A percentile compares a stretch with the other conserved stretches of the same genome.
Evolutionary conservation across 1,140 invertebrate species (phyloP).

Genomic region (Diorhabda carinulata): DNA sequence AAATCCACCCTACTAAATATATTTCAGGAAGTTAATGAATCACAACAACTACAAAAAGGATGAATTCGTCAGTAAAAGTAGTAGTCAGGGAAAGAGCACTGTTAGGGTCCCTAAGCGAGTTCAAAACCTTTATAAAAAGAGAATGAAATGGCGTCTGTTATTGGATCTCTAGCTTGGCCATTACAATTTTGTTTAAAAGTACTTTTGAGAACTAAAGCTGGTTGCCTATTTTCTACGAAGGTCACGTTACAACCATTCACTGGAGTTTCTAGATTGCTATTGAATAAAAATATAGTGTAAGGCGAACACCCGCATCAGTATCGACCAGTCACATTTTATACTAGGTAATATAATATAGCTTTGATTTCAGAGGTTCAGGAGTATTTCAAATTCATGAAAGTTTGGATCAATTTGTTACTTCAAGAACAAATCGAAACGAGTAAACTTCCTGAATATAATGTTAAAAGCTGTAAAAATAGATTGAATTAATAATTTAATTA

Average conservation of each 20-base stretch:
- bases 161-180: conserved; percentile 9
- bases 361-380: too few relatives aligned
- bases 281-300: neutral
- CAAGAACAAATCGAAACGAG: too few relatives aligned
- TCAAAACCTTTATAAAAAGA: conserved; percentile 12
- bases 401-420: too few relatives aligned
- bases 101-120: conserved; percentile 6
- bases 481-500: too few relatives aligned
- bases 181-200: conserved; percentile 14
- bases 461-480: too few relatives aligned
- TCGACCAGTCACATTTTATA: neutral
- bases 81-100: conserved; percentile 1
- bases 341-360: too few relatives aligned
- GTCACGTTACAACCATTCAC: neutral
- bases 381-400: too few relatives aligned
- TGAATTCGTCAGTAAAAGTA: conserved; percentile 10
- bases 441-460: too few relatives aligned
- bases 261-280: neutral
- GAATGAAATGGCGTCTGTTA: conserved; percentile 15
- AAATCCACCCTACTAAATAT: neutral
- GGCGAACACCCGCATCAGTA: neutral
- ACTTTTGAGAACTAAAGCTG: conserved; percentile 2
- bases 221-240: neutral
- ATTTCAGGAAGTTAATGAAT: conserved; percentile 12
- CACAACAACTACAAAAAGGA: conserved; percentile 15